A percentile compares a stretch with the other conserved stretches of the same genome.
These are phyloP conservation scores for Dendrolimus punctatus DNA, from an alignment of 1,140 invertebrate species.

Conservation along the genomic window DNA sequence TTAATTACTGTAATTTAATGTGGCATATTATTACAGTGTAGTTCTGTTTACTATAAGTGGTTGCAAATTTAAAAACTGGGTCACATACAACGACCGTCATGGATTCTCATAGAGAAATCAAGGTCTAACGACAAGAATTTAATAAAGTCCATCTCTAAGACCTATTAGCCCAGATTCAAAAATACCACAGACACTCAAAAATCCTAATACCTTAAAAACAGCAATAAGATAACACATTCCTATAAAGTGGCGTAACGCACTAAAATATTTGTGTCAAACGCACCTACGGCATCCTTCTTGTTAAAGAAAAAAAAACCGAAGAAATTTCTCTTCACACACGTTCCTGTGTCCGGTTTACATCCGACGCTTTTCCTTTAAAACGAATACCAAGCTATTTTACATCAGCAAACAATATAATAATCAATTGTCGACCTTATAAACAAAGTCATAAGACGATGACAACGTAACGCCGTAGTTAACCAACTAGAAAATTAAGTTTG, in stretches of 20 bases:
- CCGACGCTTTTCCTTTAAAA: slow-evolving; percentile 57
- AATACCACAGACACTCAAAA: background rate
- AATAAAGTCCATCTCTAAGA: too few relatives aligned
- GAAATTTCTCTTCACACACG: slow-evolving; percentile 53
- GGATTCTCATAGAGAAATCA: too few relatives aligned
- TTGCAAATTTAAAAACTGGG: too few relatives aligned
- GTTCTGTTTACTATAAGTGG: too few relatives aligned
- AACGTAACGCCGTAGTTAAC: background rate
- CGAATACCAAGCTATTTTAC: slow-evolving; percentile 17
- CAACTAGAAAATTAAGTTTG: slow-evolving; percentile 16
- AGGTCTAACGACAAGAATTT: too few relatives aligned
- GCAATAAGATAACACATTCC: slow-evolving; percentile 9
- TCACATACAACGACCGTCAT: too few relatives aligned
- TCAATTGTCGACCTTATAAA: slow-evolving; percentile 5
- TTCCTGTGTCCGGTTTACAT: slow-evolving; percentile 58
- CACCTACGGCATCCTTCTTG: slow-evolving; percentile 47
- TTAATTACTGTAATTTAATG: too few relatives aligned
- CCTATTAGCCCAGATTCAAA: too few relatives aligned
- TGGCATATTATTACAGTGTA: too few relatives aligned
- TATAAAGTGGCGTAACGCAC: slow-evolving; percentile 19
- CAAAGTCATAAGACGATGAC: slow-evolving; percentile 3
- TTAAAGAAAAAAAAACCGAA: slow-evolving; percentile 36
- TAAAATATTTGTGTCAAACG: slow-evolving; percentile 37
- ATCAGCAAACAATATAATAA: background rate
- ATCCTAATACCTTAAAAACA: background rate